Evolutionary conservation across 2,113 vertebrate genomes (phyloP).

Genomic region (Passer montanus): DNA sequence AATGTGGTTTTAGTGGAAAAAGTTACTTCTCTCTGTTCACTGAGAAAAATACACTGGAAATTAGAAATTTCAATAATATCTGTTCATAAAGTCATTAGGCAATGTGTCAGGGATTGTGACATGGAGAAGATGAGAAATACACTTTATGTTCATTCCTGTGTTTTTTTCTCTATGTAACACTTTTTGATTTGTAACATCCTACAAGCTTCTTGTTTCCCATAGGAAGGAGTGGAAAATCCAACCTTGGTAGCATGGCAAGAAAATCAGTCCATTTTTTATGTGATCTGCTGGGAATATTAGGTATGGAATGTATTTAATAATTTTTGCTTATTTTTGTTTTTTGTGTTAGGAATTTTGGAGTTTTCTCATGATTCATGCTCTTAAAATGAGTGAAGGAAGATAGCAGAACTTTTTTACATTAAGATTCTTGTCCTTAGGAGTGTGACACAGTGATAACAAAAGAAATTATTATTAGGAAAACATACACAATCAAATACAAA

Average conservation of each 20-base stretch:
- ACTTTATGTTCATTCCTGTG: neutral
- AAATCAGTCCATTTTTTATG: neutral
- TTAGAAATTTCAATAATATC: neutral
- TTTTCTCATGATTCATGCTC: neutral
- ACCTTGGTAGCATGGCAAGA: neutral
- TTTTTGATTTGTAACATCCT: neutral
- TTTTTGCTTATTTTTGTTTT: neutral
- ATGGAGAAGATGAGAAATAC: neutral
- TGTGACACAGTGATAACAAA: neutral
- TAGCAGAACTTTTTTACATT: neutral
- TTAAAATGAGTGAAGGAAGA: neutral
- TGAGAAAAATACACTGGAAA: neutral
- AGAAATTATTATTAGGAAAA: neutral
- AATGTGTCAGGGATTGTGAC: neutral
- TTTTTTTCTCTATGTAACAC: neutral
- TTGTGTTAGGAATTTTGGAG: neutral
- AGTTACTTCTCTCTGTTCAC: neutral
- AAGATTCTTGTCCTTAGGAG: neutral
- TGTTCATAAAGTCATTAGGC: neutral
- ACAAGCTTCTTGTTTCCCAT: neutral
- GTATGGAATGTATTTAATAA: neutral
- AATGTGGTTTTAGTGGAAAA: neutral
- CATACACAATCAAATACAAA: neutral
- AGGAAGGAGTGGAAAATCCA: neutral
- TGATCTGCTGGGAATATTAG: neutral